Conservation (phyloP, 2,888 invertebrate species). For the Tenthredo mesomela region DNA sequence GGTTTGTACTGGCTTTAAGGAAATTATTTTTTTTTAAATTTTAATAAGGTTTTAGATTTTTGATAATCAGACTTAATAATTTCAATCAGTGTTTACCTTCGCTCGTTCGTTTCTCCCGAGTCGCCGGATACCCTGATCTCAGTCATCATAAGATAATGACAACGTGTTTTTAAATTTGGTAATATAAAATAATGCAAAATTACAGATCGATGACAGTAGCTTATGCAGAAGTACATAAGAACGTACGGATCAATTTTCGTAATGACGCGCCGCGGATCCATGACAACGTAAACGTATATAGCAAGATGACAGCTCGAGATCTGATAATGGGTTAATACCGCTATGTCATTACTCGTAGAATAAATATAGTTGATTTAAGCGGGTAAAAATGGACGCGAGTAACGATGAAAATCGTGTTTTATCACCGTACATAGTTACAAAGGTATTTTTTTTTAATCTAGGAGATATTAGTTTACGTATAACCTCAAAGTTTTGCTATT, state of each 20-base stretch:
- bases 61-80: neutral
- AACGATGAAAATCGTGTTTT: neutral
- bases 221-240: neutral
- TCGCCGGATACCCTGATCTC: constrained; percentile 28
- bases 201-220: neutral
- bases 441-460: constrained; percentile 20
- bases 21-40: neutral
- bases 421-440: neutral
- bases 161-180: neutral
- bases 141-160: constrained; percentile 10
- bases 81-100: constrained; percentile 23
- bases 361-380: neutral
- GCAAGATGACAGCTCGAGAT: constrained; percentile 13
- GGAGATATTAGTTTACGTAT: neutral
- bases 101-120: constrained; percentile 23
- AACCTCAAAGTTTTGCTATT: neutral
- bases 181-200: neutral
- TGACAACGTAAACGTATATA: neutral
- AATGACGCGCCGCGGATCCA: constrained; percentile 45
- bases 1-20: constrained; percentile 30
- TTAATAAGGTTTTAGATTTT: neutral
- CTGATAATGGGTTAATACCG: neutral
- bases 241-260: constrained; percentile 44
- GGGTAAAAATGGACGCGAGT: neutral
- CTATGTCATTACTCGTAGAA: neutral